These are phyloP conservation scores for Tryphoninae sp. DNA, from an alignment of 2,888 invertebrate species.

Conservation along the genomic window DNA sequence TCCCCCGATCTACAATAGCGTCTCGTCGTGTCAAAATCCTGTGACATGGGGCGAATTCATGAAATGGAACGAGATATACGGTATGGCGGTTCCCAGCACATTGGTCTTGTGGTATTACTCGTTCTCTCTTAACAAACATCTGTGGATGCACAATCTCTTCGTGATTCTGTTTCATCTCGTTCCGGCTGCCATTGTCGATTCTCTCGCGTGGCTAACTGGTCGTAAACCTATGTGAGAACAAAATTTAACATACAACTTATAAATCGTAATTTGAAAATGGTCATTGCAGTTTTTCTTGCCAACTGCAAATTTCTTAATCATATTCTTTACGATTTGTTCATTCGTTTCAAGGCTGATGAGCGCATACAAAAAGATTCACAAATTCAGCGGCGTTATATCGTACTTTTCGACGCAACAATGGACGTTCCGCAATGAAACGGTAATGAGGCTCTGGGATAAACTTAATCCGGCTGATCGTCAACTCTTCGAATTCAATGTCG, in stretches of 20 bases:
- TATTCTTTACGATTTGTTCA: slow-evolving; percentile 25
- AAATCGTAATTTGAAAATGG: too few relatives aligned
- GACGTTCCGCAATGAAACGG: slow-evolving; percentile 86
- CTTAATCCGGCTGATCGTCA: slow-evolving; percentile 84
- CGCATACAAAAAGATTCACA: slow-evolving; percentile 88
- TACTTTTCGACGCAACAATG: slow-evolving; percentile 91
- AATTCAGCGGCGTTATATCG: slow-evolving; percentile 86
- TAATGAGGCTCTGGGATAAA: slow-evolving; percentile 84
- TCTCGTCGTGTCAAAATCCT: slow-evolving; percentile 91
- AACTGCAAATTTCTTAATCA: background rate
- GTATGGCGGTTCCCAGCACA: slow-evolving; percentile 83
- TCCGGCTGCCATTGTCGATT: slow-evolving; percentile 84
- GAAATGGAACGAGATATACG: slow-evolving; percentile 82
- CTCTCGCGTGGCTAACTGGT: slow-evolving; percentile 82
- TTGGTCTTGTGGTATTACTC: slow-evolving; percentile 86
- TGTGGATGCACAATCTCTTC: slow-evolving; percentile 83
- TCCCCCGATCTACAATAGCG: slow-evolving; percentile 91
- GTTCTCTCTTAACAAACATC: slow-evolving; percentile 84
- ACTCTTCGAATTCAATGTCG: slow-evolving; percentile 88
- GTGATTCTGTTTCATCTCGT: slow-evolving; percentile 84
- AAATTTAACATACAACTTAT: slow-evolving; percentile 1
- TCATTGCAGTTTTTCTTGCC: background rate
- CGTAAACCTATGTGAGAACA: slow-evolving; percentile 85
- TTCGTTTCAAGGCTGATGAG: slow-evolving; percentile 84
- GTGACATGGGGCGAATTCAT: slow-evolving; percentile 89